Conservation (phyloP, 2,113 vertebrate species). For the Leucopsar rothschildi region DNA sequence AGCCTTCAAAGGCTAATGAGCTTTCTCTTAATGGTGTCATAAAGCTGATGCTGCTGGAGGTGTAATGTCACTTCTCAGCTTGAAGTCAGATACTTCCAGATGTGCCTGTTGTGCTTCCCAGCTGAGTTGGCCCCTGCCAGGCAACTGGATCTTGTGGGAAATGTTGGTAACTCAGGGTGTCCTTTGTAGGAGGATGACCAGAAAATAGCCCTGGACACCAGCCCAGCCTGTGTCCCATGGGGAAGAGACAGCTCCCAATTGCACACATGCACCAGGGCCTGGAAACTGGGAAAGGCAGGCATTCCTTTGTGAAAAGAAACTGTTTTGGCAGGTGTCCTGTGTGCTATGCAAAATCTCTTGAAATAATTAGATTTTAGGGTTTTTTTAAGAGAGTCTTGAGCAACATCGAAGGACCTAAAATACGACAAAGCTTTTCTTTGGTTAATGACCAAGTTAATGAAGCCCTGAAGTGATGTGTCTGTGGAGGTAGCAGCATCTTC, state of each 20-base stretch:
- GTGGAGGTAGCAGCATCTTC: background rate
- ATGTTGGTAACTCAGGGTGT: background rate
- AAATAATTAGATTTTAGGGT: background rate
- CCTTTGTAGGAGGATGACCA: background rate
- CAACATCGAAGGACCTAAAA: background rate
- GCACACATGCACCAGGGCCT: rapidly evolving
- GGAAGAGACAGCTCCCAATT: background rate
- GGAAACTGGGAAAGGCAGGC: background rate
- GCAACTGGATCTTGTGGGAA: background rate
- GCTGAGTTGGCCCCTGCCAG: background rate
- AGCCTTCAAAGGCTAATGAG: constrained; percentile 1
- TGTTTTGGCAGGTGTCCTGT: background rate
- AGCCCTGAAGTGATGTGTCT: background rate
- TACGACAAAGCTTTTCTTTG: background rate
- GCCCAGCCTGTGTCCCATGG: rapidly evolving
- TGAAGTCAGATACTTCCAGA: background rate
- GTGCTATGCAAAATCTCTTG: background rate
- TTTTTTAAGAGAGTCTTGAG: background rate
- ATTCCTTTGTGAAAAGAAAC: background rate
- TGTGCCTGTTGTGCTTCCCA: background rate
- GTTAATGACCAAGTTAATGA: background rate
- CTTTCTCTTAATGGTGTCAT: background rate
- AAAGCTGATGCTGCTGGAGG: constrained; percentile 4
- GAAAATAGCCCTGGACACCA: background rate
- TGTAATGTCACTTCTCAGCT: background rate